Conservation (phyloP, 2,113 vertebrate genomes). For the Catagonus wagneri region DNA sequence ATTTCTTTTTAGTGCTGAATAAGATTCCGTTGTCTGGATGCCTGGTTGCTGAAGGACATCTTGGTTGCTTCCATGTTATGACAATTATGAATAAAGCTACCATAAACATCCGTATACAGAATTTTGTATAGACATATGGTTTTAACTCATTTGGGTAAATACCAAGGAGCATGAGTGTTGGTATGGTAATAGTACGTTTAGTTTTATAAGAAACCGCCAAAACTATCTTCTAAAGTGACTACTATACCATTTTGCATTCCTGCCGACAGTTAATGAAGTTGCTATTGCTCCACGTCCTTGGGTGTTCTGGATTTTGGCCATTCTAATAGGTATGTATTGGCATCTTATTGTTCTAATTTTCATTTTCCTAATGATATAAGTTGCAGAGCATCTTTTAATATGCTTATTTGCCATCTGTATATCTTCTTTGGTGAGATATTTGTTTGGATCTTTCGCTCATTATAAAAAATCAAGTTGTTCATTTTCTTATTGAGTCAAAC, state of each 20-base stretch:
- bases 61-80: conserved; percentile 42
- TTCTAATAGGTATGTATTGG: background rate
- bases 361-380: background rate
- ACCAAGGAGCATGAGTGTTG: background rate
- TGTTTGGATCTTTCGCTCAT: conserved; percentile 27
- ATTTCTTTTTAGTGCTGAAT: conserved; percentile 30
- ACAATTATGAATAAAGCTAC: background rate
- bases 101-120: background rate
- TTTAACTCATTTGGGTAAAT: background rate
- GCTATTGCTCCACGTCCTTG: background rate
- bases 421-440: background rate
- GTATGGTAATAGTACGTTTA: background rate
- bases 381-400: background rate
- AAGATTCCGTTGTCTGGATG: background rate
- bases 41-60: background rate
- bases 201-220: conserved; percentile 23
- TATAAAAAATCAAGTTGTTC: conserved; percentile 19
- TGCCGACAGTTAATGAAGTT: background rate
- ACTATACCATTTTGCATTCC: background rate
- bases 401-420: background rate
- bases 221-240: background rate
- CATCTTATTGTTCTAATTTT: conserved; percentile 11
- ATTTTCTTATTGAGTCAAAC: conserved; percentile 17
- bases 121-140: conserved; percentile 3
- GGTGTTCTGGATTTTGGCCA: background rate